phyloP scores from a whole-genome alignment of 1,140 invertebrate genomes.

The Ceratitis capitata region DNA sequence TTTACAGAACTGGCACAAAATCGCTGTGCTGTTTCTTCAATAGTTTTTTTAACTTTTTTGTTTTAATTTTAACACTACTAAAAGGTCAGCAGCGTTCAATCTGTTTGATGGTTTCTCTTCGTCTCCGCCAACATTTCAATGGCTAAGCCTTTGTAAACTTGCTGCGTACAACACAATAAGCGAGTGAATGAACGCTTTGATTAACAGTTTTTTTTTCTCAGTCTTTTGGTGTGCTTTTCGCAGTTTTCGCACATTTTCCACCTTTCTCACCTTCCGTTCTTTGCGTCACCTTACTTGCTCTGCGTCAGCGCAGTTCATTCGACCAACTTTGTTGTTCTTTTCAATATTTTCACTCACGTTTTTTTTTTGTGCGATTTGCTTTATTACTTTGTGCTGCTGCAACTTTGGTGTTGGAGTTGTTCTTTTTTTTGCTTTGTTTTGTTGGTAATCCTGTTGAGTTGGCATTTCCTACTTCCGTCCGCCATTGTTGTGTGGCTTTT shows the following conservation, averaged over 20 bases:
- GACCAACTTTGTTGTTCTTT: background rate
- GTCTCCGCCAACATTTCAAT: background rate
- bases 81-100: background rate
- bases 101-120: background rate
- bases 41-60: background rate
- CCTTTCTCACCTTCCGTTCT: background rate
- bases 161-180: background rate
- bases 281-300: no score
- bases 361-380: background rate
- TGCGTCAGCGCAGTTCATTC: background rate
- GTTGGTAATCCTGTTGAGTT: constrained; percentile 25
- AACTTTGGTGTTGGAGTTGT: background rate
- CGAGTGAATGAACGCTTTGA: constrained; percentile 14
- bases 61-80: background rate
- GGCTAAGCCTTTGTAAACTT: background rate
- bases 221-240: background rate
- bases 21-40: background rate
- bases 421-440: no score
- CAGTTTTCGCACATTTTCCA: background rate
- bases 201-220: constrained; percentile 9
- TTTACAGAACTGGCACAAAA: background rate
- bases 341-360: background rate
- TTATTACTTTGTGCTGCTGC: constrained; percentile 12
- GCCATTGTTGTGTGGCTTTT: constrained; percentile 1
- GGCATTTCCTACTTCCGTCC: background rate